These are phyloP conservation scores for Pseudopleuronectes americanus DNA, from an alignment of 2,797 vertebrate species.

Conservation along the genomic window DNA sequence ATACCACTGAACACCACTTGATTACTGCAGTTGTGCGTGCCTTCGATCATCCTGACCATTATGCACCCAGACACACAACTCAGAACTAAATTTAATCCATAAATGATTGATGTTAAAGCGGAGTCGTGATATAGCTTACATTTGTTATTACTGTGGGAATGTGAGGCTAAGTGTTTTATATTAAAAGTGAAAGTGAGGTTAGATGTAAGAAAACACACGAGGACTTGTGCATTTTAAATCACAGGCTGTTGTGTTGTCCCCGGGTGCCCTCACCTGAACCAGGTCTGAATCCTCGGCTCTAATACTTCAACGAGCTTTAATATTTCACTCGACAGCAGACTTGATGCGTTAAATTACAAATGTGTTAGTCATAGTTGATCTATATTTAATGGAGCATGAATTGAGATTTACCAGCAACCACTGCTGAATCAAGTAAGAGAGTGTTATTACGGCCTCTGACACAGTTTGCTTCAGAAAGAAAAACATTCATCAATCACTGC, in stretches of 20 bases:
- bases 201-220: conserved; percentile 30
- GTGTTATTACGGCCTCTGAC: conserved; percentile 34
- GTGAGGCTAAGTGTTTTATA: conserved; percentile 54
- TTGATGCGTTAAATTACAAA: conserved; percentile 66
- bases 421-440: conserved; percentile 46
- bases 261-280: conserved; percentile 37
- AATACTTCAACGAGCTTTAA: conserved; percentile 59
- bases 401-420: conserved; percentile 58
- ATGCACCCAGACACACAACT: conserved; percentile 54
- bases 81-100: conserved; percentile 61
- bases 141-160: conserved; percentile 44
- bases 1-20: conserved; percentile 35
- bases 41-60: conserved; percentile 55
- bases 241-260: conserved; percentile 27
- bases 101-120: conserved; percentile 57
- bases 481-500: conserved; percentile 8
- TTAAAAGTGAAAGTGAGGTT: conserved; percentile 45
- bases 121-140: conserved; percentile 28
- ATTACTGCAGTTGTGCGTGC: conserved; percentile 19
- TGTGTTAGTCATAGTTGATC: conserved; percentile 63
- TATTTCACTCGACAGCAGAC: conserved; percentile 59
- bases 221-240: conserved; percentile 22
- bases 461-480: conserved; percentile 41
- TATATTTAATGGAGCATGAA: conserved; percentile 74
- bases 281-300: conserved; percentile 34